Conservation (phyloP, 2,888 invertebrate species). For the Aphodius granarius region DNA sequence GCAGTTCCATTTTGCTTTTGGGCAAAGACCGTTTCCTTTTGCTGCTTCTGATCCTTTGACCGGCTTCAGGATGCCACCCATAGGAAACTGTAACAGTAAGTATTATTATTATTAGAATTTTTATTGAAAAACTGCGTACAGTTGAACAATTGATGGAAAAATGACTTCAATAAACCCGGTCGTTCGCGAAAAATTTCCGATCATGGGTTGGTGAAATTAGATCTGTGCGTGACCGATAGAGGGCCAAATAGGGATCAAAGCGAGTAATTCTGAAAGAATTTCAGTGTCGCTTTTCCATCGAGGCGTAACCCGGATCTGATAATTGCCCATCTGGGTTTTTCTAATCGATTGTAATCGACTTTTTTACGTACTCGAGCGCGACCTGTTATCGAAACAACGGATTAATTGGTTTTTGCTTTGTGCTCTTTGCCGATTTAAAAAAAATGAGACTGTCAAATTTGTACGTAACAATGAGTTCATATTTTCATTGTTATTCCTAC, state of each 20-base stretch:
- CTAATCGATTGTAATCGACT: slow-evolving; percentile 35
- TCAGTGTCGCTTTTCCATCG: neutral
- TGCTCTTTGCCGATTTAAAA: neutral
- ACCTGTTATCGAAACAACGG: slow-evolving; percentile 50
- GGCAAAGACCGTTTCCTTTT: slow-evolving; percentile 85
- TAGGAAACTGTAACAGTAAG: slow-evolving; percentile 90
- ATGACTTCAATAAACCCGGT: no score
- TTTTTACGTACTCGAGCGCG: slow-evolving; percentile 42
- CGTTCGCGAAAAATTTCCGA: no score
- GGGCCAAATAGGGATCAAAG: neutral
- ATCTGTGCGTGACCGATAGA: neutral
- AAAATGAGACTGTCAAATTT: no score
- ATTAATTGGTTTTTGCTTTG: slow-evolving; percentile 50
- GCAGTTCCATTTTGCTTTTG: slow-evolving; percentile 92
- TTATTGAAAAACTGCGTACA: no score
- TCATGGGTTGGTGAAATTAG: neutral
- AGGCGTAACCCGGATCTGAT: neutral
- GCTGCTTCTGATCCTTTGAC: slow-evolving; percentile 82
- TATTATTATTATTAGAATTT: slow-evolving; percentile 44
- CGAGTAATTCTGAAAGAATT: neutral
- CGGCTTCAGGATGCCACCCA: slow-evolving; percentile 86
- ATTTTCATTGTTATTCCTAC: no score
- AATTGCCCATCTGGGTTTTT: slow-evolving; percentile 28
- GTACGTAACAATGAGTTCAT: no score
- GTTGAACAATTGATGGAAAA: no score